These are phyloP conservation scores for Beroe forskalii DNA, from an alignment of 37 sponge, comb jelly and placozoan genomes.

Conservation along the genomic window DNA sequence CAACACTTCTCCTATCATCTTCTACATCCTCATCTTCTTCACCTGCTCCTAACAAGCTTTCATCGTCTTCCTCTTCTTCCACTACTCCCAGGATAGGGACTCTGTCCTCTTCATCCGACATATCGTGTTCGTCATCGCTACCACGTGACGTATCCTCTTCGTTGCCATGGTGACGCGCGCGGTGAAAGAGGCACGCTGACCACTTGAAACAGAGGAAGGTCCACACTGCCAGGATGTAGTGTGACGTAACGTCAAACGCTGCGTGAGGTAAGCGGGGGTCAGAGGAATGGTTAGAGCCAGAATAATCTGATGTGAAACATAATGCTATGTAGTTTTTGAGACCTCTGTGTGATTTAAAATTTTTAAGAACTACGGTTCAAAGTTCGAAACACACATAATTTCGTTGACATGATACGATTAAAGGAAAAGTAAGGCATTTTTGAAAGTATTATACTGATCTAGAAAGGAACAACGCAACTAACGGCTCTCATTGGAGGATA, in stretches of 20 bases:
- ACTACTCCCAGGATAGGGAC: neutral
- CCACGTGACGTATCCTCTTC: neutral
- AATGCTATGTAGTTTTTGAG: no score
- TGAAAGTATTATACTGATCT: neutral
- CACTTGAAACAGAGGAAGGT: conserved; percentile 30
- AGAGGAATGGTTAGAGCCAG: no score
- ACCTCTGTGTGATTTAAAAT: no score
- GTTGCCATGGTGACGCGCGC: neutral
- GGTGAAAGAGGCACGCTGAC: conserved; percentile 34
- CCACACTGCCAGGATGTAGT: conserved; percentile 62
- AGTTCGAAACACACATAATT: no score
- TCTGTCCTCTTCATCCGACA: conserved; percentile 10
- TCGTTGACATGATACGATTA: no score
- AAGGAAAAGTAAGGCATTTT: no score
- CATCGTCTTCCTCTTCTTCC: neutral
- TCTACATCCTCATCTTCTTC: neutral
- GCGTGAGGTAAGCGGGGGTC: no score
- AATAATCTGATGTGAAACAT: no score
- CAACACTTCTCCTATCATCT: no score
- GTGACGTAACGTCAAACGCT: neutral
- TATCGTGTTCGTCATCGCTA: neutral
- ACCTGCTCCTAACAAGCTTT: neutral
- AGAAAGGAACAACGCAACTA: neutral
- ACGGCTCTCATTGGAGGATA: neutral
- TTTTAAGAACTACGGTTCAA: no score